These are phyloP conservation scores for Rhinolophus ferrumequinum DNA, from an alignment of 2,113 vertebrate species.

Conservation along the genomic window DNA sequence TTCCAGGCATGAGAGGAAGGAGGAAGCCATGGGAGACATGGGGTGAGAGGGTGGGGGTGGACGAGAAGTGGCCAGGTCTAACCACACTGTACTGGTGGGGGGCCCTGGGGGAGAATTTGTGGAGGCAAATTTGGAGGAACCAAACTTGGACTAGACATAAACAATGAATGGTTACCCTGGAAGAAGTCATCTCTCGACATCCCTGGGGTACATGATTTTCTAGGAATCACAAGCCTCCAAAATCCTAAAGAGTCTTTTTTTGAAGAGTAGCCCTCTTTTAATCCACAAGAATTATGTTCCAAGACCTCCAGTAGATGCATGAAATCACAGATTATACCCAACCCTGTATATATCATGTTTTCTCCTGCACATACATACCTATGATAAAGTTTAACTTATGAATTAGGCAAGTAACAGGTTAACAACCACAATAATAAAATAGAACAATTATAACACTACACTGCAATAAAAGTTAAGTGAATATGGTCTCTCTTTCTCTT, in stretches of 20 bases:
- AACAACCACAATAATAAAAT: background rate
- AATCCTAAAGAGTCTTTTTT: background rate
- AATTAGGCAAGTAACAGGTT: background rate
- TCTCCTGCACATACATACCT: background rate
- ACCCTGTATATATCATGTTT: background rate
- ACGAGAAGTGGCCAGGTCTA: background rate
- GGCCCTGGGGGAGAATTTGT: background rate
- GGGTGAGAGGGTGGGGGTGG: accelerated
- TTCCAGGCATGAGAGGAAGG: background rate
- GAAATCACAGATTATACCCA: background rate
- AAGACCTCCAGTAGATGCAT: background rate
- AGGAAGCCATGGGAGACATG: background rate
- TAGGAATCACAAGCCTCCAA: background rate
- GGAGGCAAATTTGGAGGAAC: background rate
- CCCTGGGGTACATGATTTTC: background rate
- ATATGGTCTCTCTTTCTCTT: background rate
- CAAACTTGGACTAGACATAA: background rate
- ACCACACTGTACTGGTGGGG: background rate
- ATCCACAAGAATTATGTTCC: background rate
- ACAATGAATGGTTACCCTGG: background rate
- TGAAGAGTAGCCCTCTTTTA: background rate
- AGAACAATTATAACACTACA: background rate
- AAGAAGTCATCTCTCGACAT: background rate
- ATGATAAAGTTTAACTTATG: background rate
- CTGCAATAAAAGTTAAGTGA: background rate